Evolutionary conservation across 2,888 invertebrate genomes (phyloP), one percentile per base, ranked within the genome.

Genomic region (Parnassius smintheus): DNA sequence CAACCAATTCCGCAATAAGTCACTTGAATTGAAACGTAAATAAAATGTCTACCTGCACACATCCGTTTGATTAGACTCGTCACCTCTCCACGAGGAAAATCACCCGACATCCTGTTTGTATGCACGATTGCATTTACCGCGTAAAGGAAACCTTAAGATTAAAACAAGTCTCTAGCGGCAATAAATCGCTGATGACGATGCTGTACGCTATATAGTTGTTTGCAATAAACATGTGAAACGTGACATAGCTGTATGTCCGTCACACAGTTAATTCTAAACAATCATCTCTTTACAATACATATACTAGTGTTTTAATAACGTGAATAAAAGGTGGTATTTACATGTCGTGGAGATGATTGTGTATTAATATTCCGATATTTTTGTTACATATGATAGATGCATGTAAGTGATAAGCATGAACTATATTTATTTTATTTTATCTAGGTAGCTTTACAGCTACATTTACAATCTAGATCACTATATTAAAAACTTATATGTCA

Each of bases 11-110:
- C n/a, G 25, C 12, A 51, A 45, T 25, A 45, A 25, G 52, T 51
- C 12, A 25, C 52, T 45, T 35, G 42, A 52, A n/a, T 49, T 50
- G 44, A 62, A 64, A 72, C 70, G 70, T 68, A 68, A 61, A 61
- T 56, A 56, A 52, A 35, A 35, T 35, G 35, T 35, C 25, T 41
- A 57, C 44, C 69, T 72, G 73, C 70, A 74, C 74, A 77, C 77
- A 75, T 74, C 65, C 72, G 71, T 72, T 58, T 70, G 75, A 78
- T 68, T 4, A 7, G 70, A 72, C 65, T 67, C 69, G 67, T 65
- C 70, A 64, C 75, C 75, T 70, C 73, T 69, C 74, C 70, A 84
- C 73, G 76, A 87, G 87, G 86, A 89, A 87, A 88, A 88, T 81
- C 77, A 74, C 77, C 72, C 75, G 64, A 81, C 78, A 84, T 86